phyloP scores from a whole-genome alignment of 2,113 vertebrate species.

The Anhinga rufa region DNA sequence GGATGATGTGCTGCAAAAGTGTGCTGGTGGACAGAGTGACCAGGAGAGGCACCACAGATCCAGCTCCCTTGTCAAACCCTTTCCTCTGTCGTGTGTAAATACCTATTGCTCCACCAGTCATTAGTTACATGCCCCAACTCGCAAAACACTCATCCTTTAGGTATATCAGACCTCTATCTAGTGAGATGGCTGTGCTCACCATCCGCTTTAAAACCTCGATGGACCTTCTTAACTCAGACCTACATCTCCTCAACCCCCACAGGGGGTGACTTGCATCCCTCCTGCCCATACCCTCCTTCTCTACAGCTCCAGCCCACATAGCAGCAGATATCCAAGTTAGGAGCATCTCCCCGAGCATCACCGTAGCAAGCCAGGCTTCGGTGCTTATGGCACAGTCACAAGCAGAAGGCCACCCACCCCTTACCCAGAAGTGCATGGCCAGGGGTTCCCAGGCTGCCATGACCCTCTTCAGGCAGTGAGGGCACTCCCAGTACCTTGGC shows the following conservation, averaged over 20 bases:
- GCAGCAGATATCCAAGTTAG: not conserved
- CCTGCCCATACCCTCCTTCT: not conserved
- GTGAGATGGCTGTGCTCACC: rapidly evolving
- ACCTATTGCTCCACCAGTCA: not conserved
- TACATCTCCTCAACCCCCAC: not conserved
- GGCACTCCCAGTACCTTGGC: rapidly evolving
- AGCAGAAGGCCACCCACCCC: not conserved
- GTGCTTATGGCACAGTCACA: too few relatives aligned
- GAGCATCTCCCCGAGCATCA: not conserved
- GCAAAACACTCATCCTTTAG: not conserved
- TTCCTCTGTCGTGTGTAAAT: rapidly evolving
- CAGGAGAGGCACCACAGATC: not conserved
- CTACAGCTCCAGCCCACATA: not conserved
- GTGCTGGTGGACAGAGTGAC: not conserved
- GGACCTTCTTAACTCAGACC: not conserved
- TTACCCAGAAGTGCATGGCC: not conserved
- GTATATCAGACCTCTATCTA: not conserved
- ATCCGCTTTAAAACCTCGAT: not conserved
- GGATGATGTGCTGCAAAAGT: too few relatives aligned
- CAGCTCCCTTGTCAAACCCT: not conserved
- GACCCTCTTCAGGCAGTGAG: not conserved
- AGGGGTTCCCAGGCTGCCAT: not conserved
- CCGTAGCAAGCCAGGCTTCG: not conserved
- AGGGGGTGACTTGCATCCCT: not conserved
- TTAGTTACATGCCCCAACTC: too few relatives aligned